phyloP scores from a whole-genome alignment of 2,797 vertebrate species.

The Lacerta viridis region DNA sequence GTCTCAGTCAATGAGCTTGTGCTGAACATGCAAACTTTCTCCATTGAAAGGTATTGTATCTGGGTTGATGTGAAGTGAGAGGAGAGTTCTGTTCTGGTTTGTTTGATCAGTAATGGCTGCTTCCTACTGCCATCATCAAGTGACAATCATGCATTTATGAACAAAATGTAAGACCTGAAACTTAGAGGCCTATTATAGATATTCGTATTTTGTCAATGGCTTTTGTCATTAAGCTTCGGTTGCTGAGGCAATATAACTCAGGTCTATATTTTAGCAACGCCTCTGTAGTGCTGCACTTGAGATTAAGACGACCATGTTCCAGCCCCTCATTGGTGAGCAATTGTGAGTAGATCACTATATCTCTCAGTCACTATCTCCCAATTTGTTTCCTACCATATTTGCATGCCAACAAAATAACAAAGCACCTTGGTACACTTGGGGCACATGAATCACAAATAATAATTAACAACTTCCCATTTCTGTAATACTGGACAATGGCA shows the following conservation, averaged over 20 bases:
- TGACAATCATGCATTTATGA: background rate
- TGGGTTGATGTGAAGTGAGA: background rate
- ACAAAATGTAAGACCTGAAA: background rate
- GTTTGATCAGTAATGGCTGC: background rate
- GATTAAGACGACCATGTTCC: background rate
- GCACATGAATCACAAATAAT: background rate
- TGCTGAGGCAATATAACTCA: background rate
- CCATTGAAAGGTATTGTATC: background rate
- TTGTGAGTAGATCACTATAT: background rate
- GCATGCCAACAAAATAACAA: background rate
- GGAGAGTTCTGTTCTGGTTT: background rate
- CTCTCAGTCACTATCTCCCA: background rate
- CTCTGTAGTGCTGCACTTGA: background rate
- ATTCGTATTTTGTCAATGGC: no score
- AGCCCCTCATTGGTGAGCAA: background rate
- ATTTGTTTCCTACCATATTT: background rate
- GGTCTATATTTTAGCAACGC: background rate
- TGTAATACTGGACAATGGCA: slow-evolving; percentile 16
- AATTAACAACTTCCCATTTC: background rate
- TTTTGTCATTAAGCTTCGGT: background rate
- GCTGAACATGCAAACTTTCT: background rate
- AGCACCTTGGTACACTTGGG: background rate
- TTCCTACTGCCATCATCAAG: background rate
- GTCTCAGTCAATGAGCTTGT: background rate
- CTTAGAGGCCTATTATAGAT: background rate